These are phyloP conservation scores for Palythoa grandiflora DNA, from an alignment of 92 coral and sea anemone genomes.

Conservation along the genomic window DNA sequence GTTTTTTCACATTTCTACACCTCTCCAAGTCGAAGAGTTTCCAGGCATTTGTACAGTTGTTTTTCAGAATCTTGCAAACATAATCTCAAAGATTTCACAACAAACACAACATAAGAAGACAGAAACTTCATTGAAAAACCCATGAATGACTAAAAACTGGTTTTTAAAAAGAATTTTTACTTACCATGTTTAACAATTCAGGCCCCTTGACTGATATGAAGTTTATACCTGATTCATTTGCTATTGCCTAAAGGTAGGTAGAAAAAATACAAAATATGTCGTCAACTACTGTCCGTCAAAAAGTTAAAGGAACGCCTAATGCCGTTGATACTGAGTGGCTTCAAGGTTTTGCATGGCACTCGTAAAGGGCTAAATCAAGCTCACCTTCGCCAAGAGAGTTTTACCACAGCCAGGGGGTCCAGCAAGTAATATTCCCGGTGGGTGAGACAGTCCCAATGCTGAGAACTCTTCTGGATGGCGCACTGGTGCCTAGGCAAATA, in stretches of 20 bases:
- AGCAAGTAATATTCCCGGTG: conserved; percentile 97
- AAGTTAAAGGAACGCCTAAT: too few relatives aligned
- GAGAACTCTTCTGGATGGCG: conserved; percentile 93
- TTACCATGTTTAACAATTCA: conserved; percentile 95
- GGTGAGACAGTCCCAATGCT: conserved; percentile 92
- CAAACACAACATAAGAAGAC: too few relatives aligned
- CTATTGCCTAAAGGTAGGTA: conserved; percentile 82
- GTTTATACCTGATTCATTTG: conserved; percentile 99
- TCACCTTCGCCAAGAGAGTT: conserved; percentile 95
- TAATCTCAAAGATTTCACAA: too few relatives aligned
- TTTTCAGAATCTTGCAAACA: too few relatives aligned
- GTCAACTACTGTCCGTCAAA: too few relatives aligned
- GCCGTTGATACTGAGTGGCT: too few relatives aligned
- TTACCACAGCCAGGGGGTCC: conserved; percentile 99
- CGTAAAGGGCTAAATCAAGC: background rate
- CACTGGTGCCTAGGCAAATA: conserved; percentile 87
- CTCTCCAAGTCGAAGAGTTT: too few relatives aligned
- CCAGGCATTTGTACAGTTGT: too few relatives aligned
- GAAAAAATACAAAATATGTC: too few relatives aligned
- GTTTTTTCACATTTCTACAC: too few relatives aligned
- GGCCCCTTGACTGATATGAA: conserved; percentile 99
- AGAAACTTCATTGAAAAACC: background rate
- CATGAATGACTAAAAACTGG: background rate
- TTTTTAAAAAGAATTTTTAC: conserved; percentile 16
- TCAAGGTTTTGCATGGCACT: too few relatives aligned